Percentiles rank a stretch among this genome's conserved stretches.
Evolutionary conservation across 2,888 invertebrate genomes (phyloP).

Genomic region (Girardia tigrina): DNA sequence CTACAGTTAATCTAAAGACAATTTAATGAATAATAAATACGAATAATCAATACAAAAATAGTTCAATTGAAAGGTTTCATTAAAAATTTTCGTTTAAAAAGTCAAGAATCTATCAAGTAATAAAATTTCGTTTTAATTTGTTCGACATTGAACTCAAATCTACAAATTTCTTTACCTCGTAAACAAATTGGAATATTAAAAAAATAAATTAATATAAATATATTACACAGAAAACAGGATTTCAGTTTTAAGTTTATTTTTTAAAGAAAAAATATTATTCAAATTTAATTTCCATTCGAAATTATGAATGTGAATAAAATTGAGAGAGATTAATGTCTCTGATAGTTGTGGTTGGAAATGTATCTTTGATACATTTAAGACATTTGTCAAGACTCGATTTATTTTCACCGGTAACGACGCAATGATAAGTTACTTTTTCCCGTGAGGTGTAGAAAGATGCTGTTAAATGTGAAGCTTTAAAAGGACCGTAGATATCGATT

Average conservation of each 20-base stretch:
- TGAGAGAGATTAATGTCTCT: background rate
- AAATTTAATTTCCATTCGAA: background rate
- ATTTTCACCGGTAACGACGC: background rate
- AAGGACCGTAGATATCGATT: background rate
- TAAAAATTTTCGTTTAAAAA: too few species aligned
- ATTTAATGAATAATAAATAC: too few species aligned
- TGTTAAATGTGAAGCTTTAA: background rate
- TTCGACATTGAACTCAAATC: too few species aligned
- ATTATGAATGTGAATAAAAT: background rate
- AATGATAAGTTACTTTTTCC: constrained; percentile 2
- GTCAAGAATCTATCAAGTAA: too few species aligned
- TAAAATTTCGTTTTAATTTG: too few species aligned
- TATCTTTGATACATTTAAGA: constrained; percentile 5
- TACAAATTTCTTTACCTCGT: too few species aligned
- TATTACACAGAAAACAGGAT: background rate
- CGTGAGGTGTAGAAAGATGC: background rate
- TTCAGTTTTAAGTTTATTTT: background rate
- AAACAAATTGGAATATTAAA: too few species aligned
- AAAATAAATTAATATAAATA: background rate
- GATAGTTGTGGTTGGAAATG: background rate
- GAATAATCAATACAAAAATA: too few species aligned
- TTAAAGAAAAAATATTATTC: background rate
- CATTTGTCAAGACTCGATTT: background rate
- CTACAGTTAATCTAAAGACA: too few species aligned
- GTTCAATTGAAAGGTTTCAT: too few species aligned